Evolutionary conservation across 2,797 vertebrate species (phyloP), one percentile per base, ranked within the genome.

Genomic region (Microctenopoma steveboyesi): DNA sequence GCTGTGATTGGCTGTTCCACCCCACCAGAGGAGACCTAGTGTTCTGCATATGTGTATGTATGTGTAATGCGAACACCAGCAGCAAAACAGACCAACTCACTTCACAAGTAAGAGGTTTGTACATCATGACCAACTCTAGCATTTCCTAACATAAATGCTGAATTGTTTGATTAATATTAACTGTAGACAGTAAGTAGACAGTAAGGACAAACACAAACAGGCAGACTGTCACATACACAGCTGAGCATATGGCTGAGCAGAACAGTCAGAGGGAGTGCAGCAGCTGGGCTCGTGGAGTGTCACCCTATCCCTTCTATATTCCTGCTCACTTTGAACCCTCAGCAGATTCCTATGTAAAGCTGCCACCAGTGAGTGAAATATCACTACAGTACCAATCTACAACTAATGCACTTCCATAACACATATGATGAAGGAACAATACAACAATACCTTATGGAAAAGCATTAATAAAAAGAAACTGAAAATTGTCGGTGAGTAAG

Each of bases 1-100:
- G 27, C 76, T 75, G 60, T 87, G 84, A 94, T 92, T 93, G 92
- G 92, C 77, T 78, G 39, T 5, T 40, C n/a, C 76, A 54, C 81
- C 81, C 63, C 69, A 10, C 50, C 37, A 49, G 60, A 77, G 42
- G 25, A 59, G 45, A 51, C 52, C 7, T 56, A 61, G 18, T 65
- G 75, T 58, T 72, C 43, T 69, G 22, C 22, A 22, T 62, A 25
- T 64, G 48, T 79, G 46, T 22, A 22, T 51, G 39, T 56, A 28
- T 66, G 35, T 68, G 45, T 27, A 28, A 82, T 9, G 13, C 62
- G 64, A 74, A 71, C n/a, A 83, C 27, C 52, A 76, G 72, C 66
- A 14, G 64, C 37, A 46, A 64, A 74, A 56, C 50, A 64, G 56
- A 43, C 3, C 40, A 43, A 43, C 62, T 58, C 83, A 79, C 78